Evolutionary conservation across 2,797 vertebrate genomes (phyloP).

Genomic region (Tinamus major): DNA sequence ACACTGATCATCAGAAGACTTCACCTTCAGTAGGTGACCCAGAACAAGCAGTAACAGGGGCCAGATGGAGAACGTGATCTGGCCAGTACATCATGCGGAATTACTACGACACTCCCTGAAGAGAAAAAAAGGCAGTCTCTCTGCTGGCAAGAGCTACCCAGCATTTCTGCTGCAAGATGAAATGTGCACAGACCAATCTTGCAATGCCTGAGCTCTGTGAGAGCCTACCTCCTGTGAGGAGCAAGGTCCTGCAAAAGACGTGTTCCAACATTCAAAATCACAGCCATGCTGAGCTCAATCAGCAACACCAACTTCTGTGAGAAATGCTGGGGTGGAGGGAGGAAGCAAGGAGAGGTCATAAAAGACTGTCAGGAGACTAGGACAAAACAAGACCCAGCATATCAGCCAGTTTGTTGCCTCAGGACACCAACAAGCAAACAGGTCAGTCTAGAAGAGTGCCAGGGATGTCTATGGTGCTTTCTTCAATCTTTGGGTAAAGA

Average conservation of each 20-base stretch:
- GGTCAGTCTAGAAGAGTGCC: background rate
- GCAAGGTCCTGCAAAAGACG: background rate
- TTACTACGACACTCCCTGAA: background rate
- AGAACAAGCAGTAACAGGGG: background rate
- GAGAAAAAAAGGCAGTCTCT: background rate
- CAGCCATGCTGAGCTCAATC: background rate
- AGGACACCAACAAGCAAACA: background rate
- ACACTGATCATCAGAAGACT: background rate
- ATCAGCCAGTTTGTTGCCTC: background rate
- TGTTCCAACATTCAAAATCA: background rate
- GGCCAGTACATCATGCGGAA: background rate
- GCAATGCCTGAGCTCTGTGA: background rate
- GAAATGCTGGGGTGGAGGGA: background rate
- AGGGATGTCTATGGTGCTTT: background rate
- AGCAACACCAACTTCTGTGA: background rate
- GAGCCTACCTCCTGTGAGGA: rapidly evolving
- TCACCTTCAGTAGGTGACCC: background rate
- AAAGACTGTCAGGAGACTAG: background rate
- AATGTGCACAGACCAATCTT: background rate
- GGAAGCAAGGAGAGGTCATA: background rate
- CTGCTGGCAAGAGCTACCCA: background rate
- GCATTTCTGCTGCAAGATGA: background rate
- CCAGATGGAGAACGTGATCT: background rate
- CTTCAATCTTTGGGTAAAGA: background rate
- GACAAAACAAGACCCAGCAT: background rate